Percentiles rank a stretch among this genome's conserved stretches.
Evolutionary conservation across 1,140 invertebrate species (phyloP).

Genomic region (Ooceraea biroi): DNA sequence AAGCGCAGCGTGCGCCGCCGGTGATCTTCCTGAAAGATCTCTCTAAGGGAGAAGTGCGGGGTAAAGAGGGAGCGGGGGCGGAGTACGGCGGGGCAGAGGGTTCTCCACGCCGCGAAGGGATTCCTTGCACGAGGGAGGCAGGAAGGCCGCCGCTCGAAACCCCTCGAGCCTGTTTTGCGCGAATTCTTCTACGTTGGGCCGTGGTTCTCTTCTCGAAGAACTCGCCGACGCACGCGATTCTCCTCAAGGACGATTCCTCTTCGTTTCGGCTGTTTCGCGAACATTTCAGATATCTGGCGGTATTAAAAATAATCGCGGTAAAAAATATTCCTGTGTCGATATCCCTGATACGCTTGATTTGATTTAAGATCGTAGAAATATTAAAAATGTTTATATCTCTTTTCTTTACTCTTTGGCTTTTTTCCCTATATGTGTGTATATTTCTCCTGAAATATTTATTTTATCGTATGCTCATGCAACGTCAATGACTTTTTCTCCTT

Average conservation of each 20-base stretch:
- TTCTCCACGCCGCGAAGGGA: conserved; percentile 71
- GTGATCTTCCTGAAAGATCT: conserved; percentile 76
- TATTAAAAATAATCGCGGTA: not conserved
- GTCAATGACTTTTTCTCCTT: conserved; percentile 21
- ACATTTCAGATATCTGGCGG: conserved; percentile 20
- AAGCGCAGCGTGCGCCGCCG: conserved; percentile 70
- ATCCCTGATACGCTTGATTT: too few species aligned
- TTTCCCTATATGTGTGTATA: too few species aligned
- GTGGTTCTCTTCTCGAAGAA: conserved; percentile 73
- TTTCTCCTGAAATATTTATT: too few species aligned
- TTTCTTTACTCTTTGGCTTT: too few species aligned
- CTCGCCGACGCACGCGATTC: conserved; percentile 31
- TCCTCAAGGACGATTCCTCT: conserved; percentile 40
- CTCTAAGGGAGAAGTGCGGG: conserved; percentile 43
- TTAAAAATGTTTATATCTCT: too few species aligned
- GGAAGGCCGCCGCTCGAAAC: conserved; percentile 71
- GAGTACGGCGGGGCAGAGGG: conserved; percentile 65
- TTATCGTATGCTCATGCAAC: not conserved
- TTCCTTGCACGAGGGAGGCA: conserved; percentile 74
- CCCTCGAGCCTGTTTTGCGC: conserved; percentile 78
- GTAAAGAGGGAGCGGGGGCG: conserved; percentile 56
- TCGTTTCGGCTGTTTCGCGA: conserved; percentile 6
- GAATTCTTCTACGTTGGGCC: conserved; percentile 73
- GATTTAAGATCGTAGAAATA: too few species aligned
- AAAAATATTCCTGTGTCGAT: not conserved